phyloP scores from a whole-genome alignment of 2,113 vertebrate genomes.

The Ictidomys tridecemlineatus region DNA sequence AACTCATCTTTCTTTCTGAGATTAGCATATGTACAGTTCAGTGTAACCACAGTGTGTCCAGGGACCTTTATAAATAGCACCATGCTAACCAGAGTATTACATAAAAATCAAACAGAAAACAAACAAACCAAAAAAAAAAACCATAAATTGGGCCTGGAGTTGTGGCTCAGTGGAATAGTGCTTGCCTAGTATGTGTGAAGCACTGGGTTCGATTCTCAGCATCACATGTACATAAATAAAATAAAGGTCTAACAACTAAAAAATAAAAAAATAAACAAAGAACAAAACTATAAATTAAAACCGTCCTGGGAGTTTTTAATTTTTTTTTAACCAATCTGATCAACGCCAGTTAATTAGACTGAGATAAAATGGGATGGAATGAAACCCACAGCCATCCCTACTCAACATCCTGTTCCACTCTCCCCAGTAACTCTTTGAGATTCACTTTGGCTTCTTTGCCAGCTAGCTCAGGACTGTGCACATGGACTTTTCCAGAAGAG shows the following conservation, averaged over 20 bases:
- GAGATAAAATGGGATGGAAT: neutral
- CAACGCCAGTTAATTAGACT: neutral
- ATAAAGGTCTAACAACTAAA: too few relatives aligned
- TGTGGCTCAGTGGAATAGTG: too few relatives aligned
- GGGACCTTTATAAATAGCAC: neutral
- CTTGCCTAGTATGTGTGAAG: too few relatives aligned
- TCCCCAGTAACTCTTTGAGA: neutral
- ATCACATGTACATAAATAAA: too few relatives aligned
- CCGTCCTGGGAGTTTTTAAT: neutral
- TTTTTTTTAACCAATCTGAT: neutral
- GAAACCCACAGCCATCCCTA: neutral
- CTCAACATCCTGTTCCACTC: neutral
- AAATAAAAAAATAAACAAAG: neutral
- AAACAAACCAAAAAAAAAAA: too few relatives aligned
- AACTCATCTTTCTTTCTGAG: constrained; percentile 8
- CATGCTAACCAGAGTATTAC: neutral
- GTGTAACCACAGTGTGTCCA: neutral
- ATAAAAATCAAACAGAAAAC: neutral
- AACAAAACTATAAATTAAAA: neutral
- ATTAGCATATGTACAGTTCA: neutral
- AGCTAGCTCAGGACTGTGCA: neutral
- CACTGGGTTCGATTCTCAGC: too few relatives aligned
- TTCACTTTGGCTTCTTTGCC: neutral
- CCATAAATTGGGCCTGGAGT: too few relatives aligned
- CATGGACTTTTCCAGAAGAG: neutral